Evolutionary conservation across 1,140 invertebrate genomes (phyloP).

Genomic region (Zeugodacus cucurbitae): DNA sequence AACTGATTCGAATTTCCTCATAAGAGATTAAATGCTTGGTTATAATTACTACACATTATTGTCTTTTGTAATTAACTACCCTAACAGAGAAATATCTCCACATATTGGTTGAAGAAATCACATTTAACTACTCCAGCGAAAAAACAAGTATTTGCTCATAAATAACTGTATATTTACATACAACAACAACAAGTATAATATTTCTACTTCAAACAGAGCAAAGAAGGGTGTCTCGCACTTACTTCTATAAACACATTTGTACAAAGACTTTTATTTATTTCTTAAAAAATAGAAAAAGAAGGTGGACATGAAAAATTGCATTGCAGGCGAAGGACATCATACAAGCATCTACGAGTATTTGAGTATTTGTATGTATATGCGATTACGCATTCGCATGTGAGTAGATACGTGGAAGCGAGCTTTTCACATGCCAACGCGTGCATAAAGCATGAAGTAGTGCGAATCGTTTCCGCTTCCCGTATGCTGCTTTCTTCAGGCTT

Average conservation of each 20-base stretch:
- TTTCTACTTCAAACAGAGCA: too few species aligned
- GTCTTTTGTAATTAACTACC: too few species aligned
- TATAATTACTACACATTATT: too few species aligned
- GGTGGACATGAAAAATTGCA: not conserved
- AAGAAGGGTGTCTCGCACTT: too few species aligned
- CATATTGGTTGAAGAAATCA: too few species aligned
- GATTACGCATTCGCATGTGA: not conserved
- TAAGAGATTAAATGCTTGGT: too few species aligned
- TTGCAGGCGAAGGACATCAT: not conserved
- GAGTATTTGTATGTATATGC: not conserved
- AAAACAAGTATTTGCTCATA: too few species aligned
- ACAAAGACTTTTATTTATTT: not conserved
- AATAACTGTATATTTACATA: too few species aligned
- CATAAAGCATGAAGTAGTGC: not conserved
- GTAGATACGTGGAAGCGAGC: not conserved
- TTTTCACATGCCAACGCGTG: constrained; percentile 9
- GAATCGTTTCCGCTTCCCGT: not conserved
- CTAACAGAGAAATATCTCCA: too few species aligned
- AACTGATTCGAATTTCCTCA: too few species aligned
- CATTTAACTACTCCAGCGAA: too few species aligned
- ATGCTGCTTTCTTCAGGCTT: not conserved
- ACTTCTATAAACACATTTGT: not conserved
- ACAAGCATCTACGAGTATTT: not conserved
- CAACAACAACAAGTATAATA: too few species aligned
- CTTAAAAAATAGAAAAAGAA: not conserved